These are phyloP conservation scores for Salvelinus alpinus DNA, from an alignment of 2,113 vertebrate species.

Conservation along the genomic window DNA sequence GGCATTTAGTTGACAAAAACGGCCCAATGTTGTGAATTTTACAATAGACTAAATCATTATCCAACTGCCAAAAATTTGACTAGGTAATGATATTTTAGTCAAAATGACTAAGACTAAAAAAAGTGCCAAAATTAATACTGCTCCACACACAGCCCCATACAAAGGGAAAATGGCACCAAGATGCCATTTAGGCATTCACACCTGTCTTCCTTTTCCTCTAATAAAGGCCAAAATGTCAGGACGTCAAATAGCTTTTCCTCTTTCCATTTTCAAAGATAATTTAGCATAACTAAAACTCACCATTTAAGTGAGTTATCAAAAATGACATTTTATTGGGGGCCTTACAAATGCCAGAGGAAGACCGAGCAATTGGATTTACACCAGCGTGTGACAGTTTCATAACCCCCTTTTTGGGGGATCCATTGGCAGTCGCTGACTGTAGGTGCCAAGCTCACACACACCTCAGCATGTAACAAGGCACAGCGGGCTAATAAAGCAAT, in stretches of 20 bases:
- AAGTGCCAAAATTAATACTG: no score
- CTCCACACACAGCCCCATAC: background rate
- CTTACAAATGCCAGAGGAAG: background rate
- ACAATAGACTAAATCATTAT: no score
- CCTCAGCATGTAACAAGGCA: background rate
- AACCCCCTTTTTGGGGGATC: background rate
- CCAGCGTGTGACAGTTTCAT: background rate
- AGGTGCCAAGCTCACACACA: background rate
- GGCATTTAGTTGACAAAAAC: no score
- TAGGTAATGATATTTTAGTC: no score
- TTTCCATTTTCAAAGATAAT: no score
- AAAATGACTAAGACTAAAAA: background rate
- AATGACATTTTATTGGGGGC: background rate
- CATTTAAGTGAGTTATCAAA: background rate
- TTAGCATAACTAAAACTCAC: no score
- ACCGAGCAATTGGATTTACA: background rate
- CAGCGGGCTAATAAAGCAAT: constrained; percentile 4
- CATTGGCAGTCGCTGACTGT: background rate
- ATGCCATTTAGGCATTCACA: background rate
- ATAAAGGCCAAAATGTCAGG: background rate
- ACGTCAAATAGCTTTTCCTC: background rate
- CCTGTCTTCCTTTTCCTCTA: background rate
- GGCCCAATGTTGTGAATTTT: no score
- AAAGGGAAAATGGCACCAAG: background rate
- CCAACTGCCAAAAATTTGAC: no score